These are phyloP conservation scores for Lamellibrachia luymesi DNA, from an alignment of 1,140 invertebrate genomes.

Conservation along the genomic window DNA sequence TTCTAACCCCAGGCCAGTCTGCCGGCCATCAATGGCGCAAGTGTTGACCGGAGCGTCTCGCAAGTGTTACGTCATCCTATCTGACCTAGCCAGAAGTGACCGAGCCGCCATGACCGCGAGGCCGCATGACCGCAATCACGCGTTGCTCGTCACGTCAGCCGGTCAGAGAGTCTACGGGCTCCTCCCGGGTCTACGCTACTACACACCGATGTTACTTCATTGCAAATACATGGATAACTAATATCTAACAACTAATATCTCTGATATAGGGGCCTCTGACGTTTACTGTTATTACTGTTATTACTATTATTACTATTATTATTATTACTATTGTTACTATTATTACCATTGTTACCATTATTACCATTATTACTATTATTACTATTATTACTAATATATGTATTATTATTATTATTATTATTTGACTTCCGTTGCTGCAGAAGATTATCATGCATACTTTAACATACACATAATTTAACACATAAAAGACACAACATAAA, in stretches of 20 bases:
- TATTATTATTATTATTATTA: slow-evolving; percentile 13
- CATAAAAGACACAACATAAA: no score
- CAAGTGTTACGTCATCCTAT: neutral
- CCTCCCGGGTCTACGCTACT: no score
- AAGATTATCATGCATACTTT: no score
- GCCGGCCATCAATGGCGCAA: neutral
- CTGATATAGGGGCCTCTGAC: no score
- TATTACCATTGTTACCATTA: slow-evolving; percentile 3
- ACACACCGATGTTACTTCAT: no score
- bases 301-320: slow-evolving; percentile 10
- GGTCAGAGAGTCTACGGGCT: neutral
- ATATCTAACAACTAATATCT: no score
- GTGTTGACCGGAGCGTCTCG: neutral
- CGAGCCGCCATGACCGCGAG: neutral
- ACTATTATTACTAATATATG: neutral
- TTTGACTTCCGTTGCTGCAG: neutral
- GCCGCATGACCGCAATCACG: neutral
- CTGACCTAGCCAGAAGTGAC: neutral
- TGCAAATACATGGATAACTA: no score
- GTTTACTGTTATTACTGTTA: neutral
- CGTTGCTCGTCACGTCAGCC: neutral
- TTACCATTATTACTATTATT: neutral
- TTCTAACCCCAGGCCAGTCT: neutral
- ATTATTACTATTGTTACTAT: slow-evolving; percentile 9
- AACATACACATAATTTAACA: no score